Conservation (phyloP, 2,797 vertebrate genomes). For the Poeciliopsis gracilis region DNA sequence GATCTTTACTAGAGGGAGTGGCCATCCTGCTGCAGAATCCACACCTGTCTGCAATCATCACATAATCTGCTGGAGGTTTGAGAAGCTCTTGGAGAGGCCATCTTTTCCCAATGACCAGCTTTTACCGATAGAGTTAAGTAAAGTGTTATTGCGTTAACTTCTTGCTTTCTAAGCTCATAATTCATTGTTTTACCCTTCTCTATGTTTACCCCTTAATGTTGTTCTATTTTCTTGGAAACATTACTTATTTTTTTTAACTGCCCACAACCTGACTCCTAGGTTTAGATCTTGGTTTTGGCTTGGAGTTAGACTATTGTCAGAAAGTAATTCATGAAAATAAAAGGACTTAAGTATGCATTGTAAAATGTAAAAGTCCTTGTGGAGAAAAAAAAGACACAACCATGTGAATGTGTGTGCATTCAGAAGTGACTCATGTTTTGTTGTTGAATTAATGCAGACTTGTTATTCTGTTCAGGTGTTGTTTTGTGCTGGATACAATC, state of each 20-base stretch:
- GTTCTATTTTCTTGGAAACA: neutral
- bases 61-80: neutral
- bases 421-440: conserved; percentile 30
- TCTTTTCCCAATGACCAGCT: neutral
- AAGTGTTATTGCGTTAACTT: neutral
- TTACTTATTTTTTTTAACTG: neutral
- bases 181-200: neutral
- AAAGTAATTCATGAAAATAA: neutral
- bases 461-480: conserved; percentile 62
- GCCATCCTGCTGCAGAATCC: neutral
- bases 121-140: neutral
- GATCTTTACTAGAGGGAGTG: neutral
- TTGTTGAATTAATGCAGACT: conserved; percentile 46
- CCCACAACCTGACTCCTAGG: neutral
- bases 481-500: conserved; percentile 66
- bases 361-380: neutral
- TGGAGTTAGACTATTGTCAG: neutral
- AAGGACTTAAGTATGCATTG: neutral
- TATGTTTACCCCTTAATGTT: neutral
- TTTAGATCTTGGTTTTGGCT: neutral
- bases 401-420: neutral
- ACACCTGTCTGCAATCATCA: neutral
- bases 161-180: neutral
- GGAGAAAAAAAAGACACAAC: neutral
- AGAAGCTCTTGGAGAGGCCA: neutral